Evolutionary conservation across 2,888 invertebrate species (phyloP), one percentile per base, ranked within the genome.

Genomic region (Chouioia cunea): DNA sequence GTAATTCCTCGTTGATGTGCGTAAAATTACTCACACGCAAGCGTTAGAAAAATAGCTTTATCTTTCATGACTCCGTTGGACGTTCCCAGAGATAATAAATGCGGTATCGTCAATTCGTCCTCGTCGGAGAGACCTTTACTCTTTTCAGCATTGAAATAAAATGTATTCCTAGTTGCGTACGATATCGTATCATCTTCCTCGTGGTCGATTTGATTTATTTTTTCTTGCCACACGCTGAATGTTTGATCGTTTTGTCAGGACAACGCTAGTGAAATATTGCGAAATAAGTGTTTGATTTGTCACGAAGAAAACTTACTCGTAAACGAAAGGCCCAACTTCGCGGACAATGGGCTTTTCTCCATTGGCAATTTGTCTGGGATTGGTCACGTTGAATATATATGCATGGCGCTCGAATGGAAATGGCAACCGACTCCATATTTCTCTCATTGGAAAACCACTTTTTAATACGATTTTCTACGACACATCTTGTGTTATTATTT

Each of bases 311-410:
- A 88, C 91, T 90, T 87, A 95, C 95, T 93, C 92, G 84, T 93
- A 96, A 78, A 92, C 90, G 83, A 89, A 96, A 0, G 96, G 96
- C 44, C 96, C 96, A 2, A 94, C 81, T 88, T 96, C 93, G 77
- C 92, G 88, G 0, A 96, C 82, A 23, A 89, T 89, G 0, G 95
- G 94, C 46, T 90, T 89, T 0, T 84, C 91, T 0, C 95, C 95
- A 16, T 89, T 88, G 65, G 89, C 87, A 0, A 95, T 89, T 50
- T 92, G 93, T 0, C 89, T 89, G 0, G 91, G 89, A 86, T 96
- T 96, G 6, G 94, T 94, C 56, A 94, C 90, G 81, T 96, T 95
- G 82, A 94, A 96, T 0, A 95, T 79, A 79, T 92, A 93, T 27
- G 95, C 87, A 78, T 91, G 92, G 81, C 94, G 93, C 77, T 92